Evolutionary conservation across 2,888 invertebrate species (phyloP).

Genomic region (Thymelicus sylvestris): DNA sequence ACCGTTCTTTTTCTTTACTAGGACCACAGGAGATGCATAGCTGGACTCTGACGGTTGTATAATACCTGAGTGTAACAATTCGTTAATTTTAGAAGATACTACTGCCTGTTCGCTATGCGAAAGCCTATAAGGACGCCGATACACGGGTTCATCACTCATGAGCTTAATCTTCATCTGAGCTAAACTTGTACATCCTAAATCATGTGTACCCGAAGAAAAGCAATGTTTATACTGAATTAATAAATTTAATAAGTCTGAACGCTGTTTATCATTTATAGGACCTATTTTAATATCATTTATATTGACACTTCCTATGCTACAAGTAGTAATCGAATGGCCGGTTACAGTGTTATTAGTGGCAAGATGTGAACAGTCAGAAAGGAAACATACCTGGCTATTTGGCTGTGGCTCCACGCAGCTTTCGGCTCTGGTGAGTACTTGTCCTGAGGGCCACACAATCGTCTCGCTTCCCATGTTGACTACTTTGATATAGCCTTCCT

Average conservation of each 20-base stretch:
- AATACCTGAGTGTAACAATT: conserved; percentile 40
- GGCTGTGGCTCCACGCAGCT: no score
- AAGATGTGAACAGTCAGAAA: not conserved
- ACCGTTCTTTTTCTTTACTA: conserved; percentile 22
- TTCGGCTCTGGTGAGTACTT: no score
- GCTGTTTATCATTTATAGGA: conserved; percentile 31
- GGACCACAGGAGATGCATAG: conserved; percentile 10
- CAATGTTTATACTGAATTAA: conserved; percentile 36
- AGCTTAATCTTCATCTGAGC: conserved; percentile 44
- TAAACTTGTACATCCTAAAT: conserved; percentile 44
- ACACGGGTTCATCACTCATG: conserved; percentile 39
- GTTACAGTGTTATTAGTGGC: not conserved
- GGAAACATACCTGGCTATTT: conserved; percentile 37
- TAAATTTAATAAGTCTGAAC: conserved; percentile 29
- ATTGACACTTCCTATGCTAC: conserved; percentile 32
- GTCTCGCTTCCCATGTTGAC: no score
- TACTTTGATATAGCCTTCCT: no score
- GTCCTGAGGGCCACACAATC: no score
- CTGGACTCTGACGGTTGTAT: conserved; percentile 11
- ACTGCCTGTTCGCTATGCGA: conserved; percentile 38
- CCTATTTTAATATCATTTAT: conserved; percentile 35
- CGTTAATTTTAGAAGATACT: conserved; percentile 40
- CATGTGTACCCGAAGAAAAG: conserved; percentile 42
- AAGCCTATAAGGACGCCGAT: conserved; percentile 41
- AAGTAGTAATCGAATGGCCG: not conserved